Base-by-base conservation (phyloP, 2,888 invertebrate species). In the Sepioteuthis lessoniana region DNA sequence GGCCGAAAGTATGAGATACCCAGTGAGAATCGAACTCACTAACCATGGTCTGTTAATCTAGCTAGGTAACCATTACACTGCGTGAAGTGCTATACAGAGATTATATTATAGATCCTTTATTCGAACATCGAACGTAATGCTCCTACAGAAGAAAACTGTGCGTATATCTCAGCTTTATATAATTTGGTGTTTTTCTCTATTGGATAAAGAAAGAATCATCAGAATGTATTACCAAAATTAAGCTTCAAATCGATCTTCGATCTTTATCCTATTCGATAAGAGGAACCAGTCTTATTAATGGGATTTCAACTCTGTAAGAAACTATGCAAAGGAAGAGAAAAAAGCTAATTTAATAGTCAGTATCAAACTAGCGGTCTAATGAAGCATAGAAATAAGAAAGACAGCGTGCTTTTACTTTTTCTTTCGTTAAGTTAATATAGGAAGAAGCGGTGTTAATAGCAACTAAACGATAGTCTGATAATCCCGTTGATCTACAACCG, bases 401-500 rank as follows among this genome's bases (percentile, higher is more conserved):
- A 21, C 76, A 8, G n/a, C n/a, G 19, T 76, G n/a, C 19, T 3
- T n/a, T n/a, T 31, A 60, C 60, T 42, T 16, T 60, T 76, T n/a
- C 16, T 76, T 76, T 76, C 19, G 76, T 35, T 76, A 76, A 76
- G n/a, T 76, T 76, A 16, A 76, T 35, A 35, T 35, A n/a, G 76
- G 19, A 2, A 76, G 76, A 76, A 35, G n/a, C 76, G n/a, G 76
- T 16, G n/a, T 76, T 76, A 76, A 76, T 35, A 76, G 31, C 31
- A 76, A 76, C 10, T 76, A 76, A 76, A n/a, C 76, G 76, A 76
- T 76, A 19, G 0, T 76, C 76, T 76, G 76, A 76, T 76, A 76
- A 76, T 76, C 76, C 35, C 76, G n/a, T 76, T 76, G 76, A 76
- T 76, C 76, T 76, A 76, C 76, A 76, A 35, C 76, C 76, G n/a